These are phyloP conservation scores for Paramacrobiotus metropolitanus DNA, from an alignment of 1,140 invertebrate species.

Conservation along the genomic window DNA sequence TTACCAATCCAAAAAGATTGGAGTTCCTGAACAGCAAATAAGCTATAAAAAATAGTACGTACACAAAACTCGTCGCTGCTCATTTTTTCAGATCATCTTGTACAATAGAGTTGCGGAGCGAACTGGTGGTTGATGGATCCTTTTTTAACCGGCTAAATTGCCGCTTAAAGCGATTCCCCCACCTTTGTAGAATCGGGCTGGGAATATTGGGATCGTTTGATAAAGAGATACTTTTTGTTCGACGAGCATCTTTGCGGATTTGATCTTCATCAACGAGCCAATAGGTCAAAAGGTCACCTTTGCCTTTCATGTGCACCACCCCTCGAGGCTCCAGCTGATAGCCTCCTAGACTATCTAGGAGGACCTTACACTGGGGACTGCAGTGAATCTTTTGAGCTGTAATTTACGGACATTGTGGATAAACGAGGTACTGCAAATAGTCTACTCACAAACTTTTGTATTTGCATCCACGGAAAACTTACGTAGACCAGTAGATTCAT, in stretches of 20 bases:
- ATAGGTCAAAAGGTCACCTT: conserved; percentile 22
- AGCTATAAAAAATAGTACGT: too few species aligned
- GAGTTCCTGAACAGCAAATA: too few species aligned
- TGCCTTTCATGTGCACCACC: conserved; percentile 25
- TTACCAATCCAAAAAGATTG: too few species aligned
- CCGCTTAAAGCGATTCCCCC: too few species aligned
- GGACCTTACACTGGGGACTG: conserved; percentile 56
- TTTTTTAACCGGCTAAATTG: too few species aligned
- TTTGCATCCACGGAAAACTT: too few species aligned
- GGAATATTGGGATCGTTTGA: background rate
- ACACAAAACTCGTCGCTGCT: too few species aligned
- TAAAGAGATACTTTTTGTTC: background rate
- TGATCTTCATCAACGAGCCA: conserved; percentile 21
- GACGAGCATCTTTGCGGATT: conserved; percentile 9
- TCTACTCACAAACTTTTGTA: too few species aligned
- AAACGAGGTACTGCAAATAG: conserved; percentile 3
- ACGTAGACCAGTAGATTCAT: conserved; percentile 60
- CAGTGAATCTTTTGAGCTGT: conserved; percentile 56
- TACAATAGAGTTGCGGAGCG: too few species aligned
- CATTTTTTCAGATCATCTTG: too few species aligned
- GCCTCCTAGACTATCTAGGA: conserved; percentile 50
- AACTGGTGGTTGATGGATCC: too few species aligned
- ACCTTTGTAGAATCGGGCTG: too few species aligned
- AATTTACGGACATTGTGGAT: background rate
- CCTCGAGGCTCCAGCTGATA: conserved; percentile 55